A percentile compares a stretch with the other conserved stretches of the same genome.
Evolutionary conservation across 2,888 invertebrate species (phyloP).

Genomic region (Andrena bicolor): DNA sequence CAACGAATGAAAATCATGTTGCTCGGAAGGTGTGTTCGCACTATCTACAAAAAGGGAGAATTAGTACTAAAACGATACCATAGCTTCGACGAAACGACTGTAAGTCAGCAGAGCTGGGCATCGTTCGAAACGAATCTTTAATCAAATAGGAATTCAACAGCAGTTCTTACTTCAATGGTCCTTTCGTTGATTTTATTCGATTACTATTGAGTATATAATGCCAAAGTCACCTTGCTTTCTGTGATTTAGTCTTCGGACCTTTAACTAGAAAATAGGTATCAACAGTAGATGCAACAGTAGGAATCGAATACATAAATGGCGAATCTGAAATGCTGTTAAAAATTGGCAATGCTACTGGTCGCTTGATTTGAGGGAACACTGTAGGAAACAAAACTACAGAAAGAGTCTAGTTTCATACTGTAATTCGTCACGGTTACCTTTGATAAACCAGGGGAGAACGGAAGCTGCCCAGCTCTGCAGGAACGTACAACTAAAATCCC

Average conservation of each 20-base stretch:
- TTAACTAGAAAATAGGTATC: no score
- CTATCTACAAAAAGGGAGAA: slow-evolving; percentile 30
- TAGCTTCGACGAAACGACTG: slow-evolving; percentile 27
- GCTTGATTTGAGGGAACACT: no score
- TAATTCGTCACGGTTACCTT: not conserved
- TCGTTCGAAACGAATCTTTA: not conserved
- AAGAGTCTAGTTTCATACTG: no score
- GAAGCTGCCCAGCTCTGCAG: not conserved
- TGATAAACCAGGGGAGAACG: not conserved
- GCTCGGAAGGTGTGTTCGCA: not conserved
- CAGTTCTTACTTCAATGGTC: not conserved
- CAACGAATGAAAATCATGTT: slow-evolving; percentile 19
- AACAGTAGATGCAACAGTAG: no score
- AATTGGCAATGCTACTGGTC: no score
- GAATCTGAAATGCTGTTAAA: no score
- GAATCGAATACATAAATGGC: no score
- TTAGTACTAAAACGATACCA: slow-evolving; percentile 33
- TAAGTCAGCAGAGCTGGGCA: slow-evolving; percentile 19
- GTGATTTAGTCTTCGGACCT: no score
- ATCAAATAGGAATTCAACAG: not conserved
- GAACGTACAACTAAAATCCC: slow-evolving; percentile 11
- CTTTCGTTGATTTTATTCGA: not conserved
- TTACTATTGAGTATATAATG: not conserved
- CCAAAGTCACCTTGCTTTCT: no score
- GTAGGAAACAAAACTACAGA: no score